Evolutionary conservation across 2,888 invertebrate species (phyloP).

Genomic region (Mythimna albipuncta): DNA sequence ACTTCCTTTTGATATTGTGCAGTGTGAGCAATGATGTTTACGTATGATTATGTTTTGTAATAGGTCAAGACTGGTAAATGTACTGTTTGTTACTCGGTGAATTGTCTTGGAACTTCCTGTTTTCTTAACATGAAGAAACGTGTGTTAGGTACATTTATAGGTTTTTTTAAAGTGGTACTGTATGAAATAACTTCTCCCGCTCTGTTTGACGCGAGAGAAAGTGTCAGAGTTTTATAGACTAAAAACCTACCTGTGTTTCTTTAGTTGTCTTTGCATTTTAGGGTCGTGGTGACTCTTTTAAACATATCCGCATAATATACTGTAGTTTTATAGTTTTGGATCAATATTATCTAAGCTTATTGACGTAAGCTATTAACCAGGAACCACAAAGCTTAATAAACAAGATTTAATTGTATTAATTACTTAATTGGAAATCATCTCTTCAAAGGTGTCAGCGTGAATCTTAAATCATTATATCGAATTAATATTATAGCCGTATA

Average conservation of each 20-base stretch:
- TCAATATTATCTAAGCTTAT: neutral
- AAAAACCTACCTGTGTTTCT: too few species aligned
- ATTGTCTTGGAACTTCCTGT: constrained; percentile 15
- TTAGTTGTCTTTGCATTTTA: too few species aligned
- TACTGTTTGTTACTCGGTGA: neutral
- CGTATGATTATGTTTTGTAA: constrained; percentile 24
- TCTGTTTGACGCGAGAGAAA: too few species aligned
- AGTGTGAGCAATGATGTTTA: constrained; percentile 10
- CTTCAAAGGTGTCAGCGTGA: neutral
- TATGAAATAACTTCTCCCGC: too few species aligned
- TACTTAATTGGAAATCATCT: neutral
- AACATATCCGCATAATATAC: too few species aligned
- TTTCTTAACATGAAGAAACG: constrained; percentile 6
- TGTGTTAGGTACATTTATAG: neutral
- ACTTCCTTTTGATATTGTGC: constrained; percentile 38
- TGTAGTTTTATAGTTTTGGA: too few species aligned
- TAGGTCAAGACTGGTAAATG: constrained; percentile 20
- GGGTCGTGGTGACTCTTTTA: too few species aligned
- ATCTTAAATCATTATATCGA: neutral
- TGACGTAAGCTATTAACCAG: neutral
- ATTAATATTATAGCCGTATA: too few species aligned
- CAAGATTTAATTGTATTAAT: neutral
- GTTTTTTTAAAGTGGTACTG: too few species aligned
- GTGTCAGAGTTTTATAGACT: too few species aligned
- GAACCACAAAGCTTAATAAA: neutral